Percentiles rank a stretch among this genome's conserved stretches.
Conservation (phyloP, 2,113 vertebrate species). For the Thamnophis sirtalis region DNA sequence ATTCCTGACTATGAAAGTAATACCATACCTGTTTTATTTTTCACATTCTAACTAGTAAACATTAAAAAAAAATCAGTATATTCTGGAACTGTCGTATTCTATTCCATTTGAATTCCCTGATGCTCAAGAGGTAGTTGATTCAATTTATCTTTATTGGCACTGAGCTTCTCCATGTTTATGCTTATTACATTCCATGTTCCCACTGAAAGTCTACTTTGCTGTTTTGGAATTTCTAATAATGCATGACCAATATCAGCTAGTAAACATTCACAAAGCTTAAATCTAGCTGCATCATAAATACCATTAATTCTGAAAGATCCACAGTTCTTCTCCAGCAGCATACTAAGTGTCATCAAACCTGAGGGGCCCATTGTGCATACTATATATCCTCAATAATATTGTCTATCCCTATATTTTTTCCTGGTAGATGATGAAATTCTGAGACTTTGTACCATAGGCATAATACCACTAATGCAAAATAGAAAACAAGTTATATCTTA, state of each 20-base stretch:
- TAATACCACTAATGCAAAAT: neutral
- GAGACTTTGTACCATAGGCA: neutral
- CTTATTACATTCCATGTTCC: too few relatives aligned
- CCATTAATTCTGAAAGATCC: neutral
- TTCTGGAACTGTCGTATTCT: neutral
- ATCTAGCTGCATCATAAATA: neutral
- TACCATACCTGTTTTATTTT: neutral
- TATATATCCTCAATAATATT: neutral
- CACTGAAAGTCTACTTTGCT: too few relatives aligned
- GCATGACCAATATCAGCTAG: neutral
- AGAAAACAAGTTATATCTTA: neutral
- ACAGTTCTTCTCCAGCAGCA: neutral
- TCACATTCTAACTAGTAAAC: neutral
- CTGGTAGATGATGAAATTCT: neutral
- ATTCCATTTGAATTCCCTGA: neutral
- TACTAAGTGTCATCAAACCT: too few relatives aligned
- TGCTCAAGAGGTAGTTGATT: neutral
- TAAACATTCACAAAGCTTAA: neutral
- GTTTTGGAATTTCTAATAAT: neutral
- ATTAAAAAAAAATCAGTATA: neutral
- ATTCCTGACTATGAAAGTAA: neutral
- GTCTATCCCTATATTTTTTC: neutral
- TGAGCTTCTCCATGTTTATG: too few relatives aligned
- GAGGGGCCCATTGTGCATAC: too few relatives aligned
- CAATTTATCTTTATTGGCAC: neutral